Evolutionary conservation across 2,888 invertebrate species (phyloP).

Genomic region (Caenorhabditis sp.): DNA sequence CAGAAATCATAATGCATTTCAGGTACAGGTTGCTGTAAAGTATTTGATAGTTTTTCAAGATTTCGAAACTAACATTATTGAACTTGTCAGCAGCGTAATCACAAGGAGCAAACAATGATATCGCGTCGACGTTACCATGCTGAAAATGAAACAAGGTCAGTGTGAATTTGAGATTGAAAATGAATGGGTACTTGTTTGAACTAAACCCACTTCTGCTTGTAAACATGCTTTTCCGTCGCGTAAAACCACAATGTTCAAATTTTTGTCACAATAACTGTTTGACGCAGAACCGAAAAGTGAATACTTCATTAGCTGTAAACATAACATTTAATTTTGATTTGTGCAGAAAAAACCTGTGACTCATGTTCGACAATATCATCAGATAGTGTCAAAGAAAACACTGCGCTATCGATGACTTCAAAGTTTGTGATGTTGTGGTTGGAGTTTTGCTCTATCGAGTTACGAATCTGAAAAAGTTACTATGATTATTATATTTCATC

Average conservation of each 20-base stretch:
- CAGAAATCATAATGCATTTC: not conserved
- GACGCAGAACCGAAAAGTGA: constrained; percentile 33
- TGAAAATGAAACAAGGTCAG: too few species aligned
- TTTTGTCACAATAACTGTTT: constrained; percentile 42
- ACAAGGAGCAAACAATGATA: constrained; percentile 45
- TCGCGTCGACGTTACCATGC: constrained; percentile 62
- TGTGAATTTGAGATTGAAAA: not conserved
- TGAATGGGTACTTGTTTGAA: not conserved
- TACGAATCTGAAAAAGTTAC: constrained; percentile 22
- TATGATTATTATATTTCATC: too few species aligned
- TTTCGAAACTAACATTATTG: not conserved
- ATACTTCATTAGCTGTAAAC: constrained; percentile 39
- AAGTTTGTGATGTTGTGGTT: constrained; percentile 10
- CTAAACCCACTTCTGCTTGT: constrained; percentile 28
- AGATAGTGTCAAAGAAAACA: constrained; percentile 17
- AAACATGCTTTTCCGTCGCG: constrained; percentile 41
- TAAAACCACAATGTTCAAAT: constrained; percentile 34
- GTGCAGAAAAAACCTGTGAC: constrained; percentile 13
- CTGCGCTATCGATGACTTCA: constrained; percentile 22
- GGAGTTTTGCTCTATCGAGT: constrained; percentile 14
- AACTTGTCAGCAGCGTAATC: constrained; percentile 24
- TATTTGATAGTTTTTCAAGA: too few species aligned
- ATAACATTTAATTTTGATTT: not conserved
- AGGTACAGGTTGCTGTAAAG: too few species aligned
- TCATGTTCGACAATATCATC: constrained; percentile 34